Percentiles rank a stretch among this genome's conserved stretches.
Evolutionary conservation across 1,140 invertebrate species (phyloP).

Genomic region (roundworm (Caenorhabditis elegans)): WBcel235 BX284605.5:11422001-11422500

Average conservation of each 20-base stretch:
- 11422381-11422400: too few species aligned
- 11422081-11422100: conserved; percentile 24
- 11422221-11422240: background rate
- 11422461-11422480: too few species aligned
- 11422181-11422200: background rate
- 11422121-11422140: too few species aligned
- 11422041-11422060: background rate
- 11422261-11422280: background rate
- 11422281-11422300: background rate
- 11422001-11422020: background rate
- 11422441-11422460: too few species aligned
- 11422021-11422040: conserved; percentile 14
- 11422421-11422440: too few species aligned
- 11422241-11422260: conserved; percentile 10
- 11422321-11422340: too few species aligned
- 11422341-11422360: too few species aligned
- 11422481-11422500: too few species aligned
- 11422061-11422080: background rate
- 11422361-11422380: too few species aligned
- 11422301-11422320: background rate
- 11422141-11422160: conserved; percentile 32
- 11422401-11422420: too few species aligned
- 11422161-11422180: background rate
- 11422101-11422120: background rate
- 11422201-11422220: conserved; percentile 1